phyloP scores from a whole-genome alignment of 1,140 invertebrate genomes.

The Apis laboriosa region DNA sequence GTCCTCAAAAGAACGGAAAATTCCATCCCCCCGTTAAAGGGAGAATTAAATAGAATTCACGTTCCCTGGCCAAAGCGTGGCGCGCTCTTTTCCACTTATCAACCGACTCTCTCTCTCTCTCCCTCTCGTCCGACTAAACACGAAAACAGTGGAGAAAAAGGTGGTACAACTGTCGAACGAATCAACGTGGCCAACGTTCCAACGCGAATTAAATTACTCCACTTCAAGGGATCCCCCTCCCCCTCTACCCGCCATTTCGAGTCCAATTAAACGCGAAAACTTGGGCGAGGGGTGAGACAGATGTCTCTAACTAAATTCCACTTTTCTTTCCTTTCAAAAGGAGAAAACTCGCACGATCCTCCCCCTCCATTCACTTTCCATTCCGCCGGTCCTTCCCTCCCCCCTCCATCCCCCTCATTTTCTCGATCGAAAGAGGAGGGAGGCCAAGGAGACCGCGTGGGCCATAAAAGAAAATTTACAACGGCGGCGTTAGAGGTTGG shows the following conservation, averaged over 20 bases:
- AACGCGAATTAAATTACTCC: conserved; percentile 28
- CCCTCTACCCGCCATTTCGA: neutral
- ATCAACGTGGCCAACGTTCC: conserved; percentile 1
- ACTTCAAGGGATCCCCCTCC: neutral
- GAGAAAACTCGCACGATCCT: neutral
- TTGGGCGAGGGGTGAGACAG: neutral
- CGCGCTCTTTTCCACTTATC: neutral
- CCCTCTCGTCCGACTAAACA: neutral
- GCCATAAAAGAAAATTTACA: conserved; percentile 40
- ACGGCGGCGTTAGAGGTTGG: conserved; percentile 9
- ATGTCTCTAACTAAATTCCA: conserved; percentile 13
- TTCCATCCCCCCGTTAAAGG: neutral
- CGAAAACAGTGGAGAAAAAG: neutral
- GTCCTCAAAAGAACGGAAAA: neutral
- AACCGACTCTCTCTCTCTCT: neutral
- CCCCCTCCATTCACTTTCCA: too few relatives aligned
- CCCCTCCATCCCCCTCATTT: neutral
- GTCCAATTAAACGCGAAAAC: conserved; percentile 39
- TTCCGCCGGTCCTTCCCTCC: too few relatives aligned
- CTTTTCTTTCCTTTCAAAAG: neutral
- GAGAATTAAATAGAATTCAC: conserved; percentile 2
- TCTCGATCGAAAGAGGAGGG: neutral
- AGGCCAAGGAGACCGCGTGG: neutral
- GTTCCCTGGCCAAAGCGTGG: neutral
- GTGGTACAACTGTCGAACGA: neutral